These are phyloP conservation scores for Platygyra sinensis DNA, from an alignment of 64 coral and sea anemone genomes.

Conservation along the genomic window DNA sequence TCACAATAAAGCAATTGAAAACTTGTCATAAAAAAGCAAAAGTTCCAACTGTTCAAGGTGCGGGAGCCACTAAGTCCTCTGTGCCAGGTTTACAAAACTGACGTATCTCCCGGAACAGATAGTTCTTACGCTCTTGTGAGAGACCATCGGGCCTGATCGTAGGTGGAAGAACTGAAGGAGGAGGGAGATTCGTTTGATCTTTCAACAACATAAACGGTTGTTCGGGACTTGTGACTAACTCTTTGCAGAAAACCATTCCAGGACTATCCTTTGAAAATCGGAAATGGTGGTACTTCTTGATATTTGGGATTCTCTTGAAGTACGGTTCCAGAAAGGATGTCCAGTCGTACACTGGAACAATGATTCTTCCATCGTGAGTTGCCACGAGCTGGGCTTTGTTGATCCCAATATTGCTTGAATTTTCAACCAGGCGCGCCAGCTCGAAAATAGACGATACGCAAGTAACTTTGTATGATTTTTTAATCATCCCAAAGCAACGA, in stretches of 20 bases:
- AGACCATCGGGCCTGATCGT: too few species aligned
- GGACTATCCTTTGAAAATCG: constrained; percentile 34
- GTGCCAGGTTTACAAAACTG: too few species aligned
- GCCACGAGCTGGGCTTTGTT: constrained; percentile 58
- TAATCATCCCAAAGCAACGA: not conserved
- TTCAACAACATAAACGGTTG: too few species aligned
- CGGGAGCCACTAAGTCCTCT: too few species aligned
- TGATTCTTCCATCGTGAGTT: constrained; percentile 35
- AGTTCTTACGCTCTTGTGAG: too few species aligned
- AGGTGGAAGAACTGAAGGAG: too few species aligned
- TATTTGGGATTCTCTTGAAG: constrained; percentile 28
- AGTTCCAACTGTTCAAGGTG: too few species aligned
- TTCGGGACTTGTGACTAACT: too few species aligned
- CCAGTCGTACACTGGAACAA: constrained; percentile 56
- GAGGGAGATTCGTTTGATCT: too few species aligned
- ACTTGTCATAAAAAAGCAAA: too few species aligned
- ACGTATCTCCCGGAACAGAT: too few species aligned
- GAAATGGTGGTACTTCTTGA: constrained; percentile 54
- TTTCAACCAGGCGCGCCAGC: constrained; percentile 42
- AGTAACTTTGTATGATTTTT: constrained; percentile 21
- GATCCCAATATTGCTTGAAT: constrained; percentile 36
- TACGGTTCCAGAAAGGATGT: constrained; percentile 10
- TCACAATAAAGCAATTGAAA: too few species aligned
- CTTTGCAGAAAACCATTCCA: constrained; percentile 32
- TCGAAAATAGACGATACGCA: constrained; percentile 44